Percentiles rank a stretch among this genome's conserved stretches.
Evolutionary conservation across 2,797 vertebrate genomes (phyloP).

Genomic region (Mus caroli): DNA sequence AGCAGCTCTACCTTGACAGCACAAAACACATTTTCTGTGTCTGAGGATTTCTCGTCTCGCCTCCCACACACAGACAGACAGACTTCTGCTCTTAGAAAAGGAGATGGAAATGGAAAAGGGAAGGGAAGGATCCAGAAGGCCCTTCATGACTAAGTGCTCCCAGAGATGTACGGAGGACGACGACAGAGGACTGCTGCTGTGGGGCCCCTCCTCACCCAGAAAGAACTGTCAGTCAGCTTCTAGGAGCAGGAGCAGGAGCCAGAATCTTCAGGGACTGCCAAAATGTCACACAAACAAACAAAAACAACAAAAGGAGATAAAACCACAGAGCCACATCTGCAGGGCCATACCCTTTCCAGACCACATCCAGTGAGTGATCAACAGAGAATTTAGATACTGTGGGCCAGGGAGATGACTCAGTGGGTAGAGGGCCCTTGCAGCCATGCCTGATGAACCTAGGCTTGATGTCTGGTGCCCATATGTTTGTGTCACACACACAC

Average conservation of each 20-base stretch:
- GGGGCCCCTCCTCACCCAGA: neutral
- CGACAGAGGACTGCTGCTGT: neutral
- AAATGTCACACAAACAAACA: neutral
- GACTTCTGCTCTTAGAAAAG: neutral
- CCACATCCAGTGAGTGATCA: neutral
- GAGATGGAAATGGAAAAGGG: neutral
- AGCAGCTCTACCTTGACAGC: constrained; percentile 75
- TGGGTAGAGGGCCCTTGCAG: neutral
- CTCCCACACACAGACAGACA: constrained; percentile 70
- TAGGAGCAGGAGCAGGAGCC: neutral
- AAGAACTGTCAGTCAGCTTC: neutral
- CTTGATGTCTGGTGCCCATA: neutral
- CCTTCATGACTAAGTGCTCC: neutral
- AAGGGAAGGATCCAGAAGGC: neutral
- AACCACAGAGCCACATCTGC: neutral
- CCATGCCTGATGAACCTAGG: neutral
- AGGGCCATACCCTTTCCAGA: neutral
- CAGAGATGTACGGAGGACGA: neutral
- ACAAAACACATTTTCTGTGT: neutral
- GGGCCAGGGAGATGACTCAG: neutral
- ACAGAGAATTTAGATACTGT: neutral
- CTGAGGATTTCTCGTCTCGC: constrained; percentile 64
- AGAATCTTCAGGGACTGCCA: neutral
- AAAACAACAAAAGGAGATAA: neutral
- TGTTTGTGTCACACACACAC: neutral